A percentile compares a stretch with the other conserved stretches of the same genome.
phyloP scores from a whole-genome alignment of 2,113 vertebrate species.

The Alligator mississippiensis region DNA sequence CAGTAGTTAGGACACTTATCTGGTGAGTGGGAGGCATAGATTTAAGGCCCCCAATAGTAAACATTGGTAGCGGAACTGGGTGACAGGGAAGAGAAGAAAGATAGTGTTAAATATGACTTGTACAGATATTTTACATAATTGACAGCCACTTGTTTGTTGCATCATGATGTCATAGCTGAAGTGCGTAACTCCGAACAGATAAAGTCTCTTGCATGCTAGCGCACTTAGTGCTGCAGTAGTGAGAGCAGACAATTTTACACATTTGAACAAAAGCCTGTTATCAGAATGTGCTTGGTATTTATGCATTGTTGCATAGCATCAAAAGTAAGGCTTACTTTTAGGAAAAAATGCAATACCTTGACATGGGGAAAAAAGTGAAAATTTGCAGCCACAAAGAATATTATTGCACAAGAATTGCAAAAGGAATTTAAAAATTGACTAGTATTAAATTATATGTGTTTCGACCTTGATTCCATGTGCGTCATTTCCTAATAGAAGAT shows the following conservation, averaged over 20 bases:
- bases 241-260: slow-evolving; percentile 16
- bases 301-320: not conserved
- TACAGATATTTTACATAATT: slow-evolving; percentile 19
- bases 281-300: not conserved
- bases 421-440: not conserved
- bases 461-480: slow-evolving; percentile 43
- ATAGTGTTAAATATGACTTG: not conserved
- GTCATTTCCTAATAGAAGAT: not conserved
- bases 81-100: not conserved
- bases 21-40: too few species aligned
- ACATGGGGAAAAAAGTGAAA: not conserved
- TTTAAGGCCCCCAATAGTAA: too few species aligned
- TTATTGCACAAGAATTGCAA: not conserved
- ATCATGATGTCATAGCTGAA: not conserved
- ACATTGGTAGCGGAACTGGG: not conserved
- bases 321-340: not conserved
- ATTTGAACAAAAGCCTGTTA: not conserved
- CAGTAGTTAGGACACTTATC: too few species aligned
- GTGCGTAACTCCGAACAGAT: not conserved
- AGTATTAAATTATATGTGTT: slow-evolving; percentile 11
- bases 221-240: not conserved
- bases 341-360: not conserved
- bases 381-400: not conserved
- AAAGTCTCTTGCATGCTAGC: not conserved
- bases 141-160: not conserved